Evolutionary conservation across 2,797 vertebrate genomes (phyloP), one percentile per base, ranked within the genome.

Genomic region (Parotocinclus haroldoi): DNA sequence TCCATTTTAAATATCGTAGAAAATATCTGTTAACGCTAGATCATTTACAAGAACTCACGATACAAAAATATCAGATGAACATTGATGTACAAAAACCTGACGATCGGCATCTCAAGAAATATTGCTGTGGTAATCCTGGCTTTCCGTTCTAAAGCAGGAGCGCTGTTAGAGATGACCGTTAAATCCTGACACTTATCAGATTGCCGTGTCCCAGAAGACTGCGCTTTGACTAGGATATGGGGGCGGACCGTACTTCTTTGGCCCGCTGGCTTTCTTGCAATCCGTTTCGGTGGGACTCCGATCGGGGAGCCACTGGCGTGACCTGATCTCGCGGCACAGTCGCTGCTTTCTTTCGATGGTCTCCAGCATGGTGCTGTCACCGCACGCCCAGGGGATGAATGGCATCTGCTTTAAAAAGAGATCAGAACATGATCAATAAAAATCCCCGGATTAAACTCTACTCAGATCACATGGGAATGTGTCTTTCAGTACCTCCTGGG

Each of bases 141-240:
- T 79, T 27, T 27, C 2, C 27, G 27, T 27, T 27, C 5, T 27
- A 27, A 27, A 27, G 27, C 48, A 14, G 7, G 13, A 16, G 13
- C 48, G 7, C 14, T 16, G 13, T 6, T n/a, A 9, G 48, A 14
- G 48, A 14, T 14, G 7, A 13, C 45, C 69, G 77, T 75, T 76
- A 74, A 77, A 84, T 56, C 67, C 40, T 64, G 74, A 74, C 74
- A 40, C 73, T 72, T 68, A 73, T 97, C 91, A 99, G 82, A 99
- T 99, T 79, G 97, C 96, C 0, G 95, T 98, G 84, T 99, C 97
- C 97, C 97, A 99, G 87, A 98, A 98, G 59, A 98, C 94, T 48
- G 95, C 96, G 55, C 91, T 95, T 73, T 98, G 96, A 79, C 94
- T 93, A 17, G 96, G 93, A 79, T 97, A 98, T 8, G 96, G 95